Base-by-base conservation (phyloP, 2,113 vertebrate genomes). In the Calyptommatus sinebrachiatus region DNA sequence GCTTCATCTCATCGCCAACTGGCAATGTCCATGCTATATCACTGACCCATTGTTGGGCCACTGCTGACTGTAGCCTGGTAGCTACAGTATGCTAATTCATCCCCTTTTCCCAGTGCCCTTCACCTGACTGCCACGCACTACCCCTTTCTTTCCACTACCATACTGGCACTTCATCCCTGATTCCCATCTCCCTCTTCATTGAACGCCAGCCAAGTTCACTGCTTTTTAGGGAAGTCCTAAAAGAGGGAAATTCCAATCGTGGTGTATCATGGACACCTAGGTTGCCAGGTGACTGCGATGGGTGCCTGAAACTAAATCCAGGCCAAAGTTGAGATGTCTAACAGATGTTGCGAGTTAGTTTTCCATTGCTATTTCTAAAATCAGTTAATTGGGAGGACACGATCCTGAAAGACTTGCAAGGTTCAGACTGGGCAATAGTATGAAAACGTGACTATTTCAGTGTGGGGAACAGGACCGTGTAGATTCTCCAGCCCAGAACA, bases 401-500 rank as follows among this genome's bases (percentile, higher is more conserved):
- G 73, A 80, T 78, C 41, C 71, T 63, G 65, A 31, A 66, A 83
- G 85, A 77, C 29, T 18, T 62, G 68, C 46, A 78, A 41, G 78
- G 84, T 65, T 63, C 7, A 3, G 46, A 83, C 73, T 57, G 18
- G 77, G 69, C 75, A 66, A 81, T 79, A 83, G 73, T 50, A 70
- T 79, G 82, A 75, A 87, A 89, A 88, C 83, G 84, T 91, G 78
- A 83, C 85, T 8, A 0, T 79, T 76, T 76, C 20, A 61, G 73
- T 88, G 76, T 16, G 1, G 74, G 86, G 85, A 84, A 76, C 45
- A 89, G 87, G 89, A 88, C 83, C 14, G 29, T 74, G 77, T 84
- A 88, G 83, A 29, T 89, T 78, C 85, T 85, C 79, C 88, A 9
- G 62, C 75, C 88, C 82, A 57, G 31, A 90, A 84, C 86, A 0